Evolutionary conservation across 35 echinoderm and acorn worm species (phyloP), one percentile per base, ranked within the genome.

Genomic region (Apostichopus parvimensis): DNA sequence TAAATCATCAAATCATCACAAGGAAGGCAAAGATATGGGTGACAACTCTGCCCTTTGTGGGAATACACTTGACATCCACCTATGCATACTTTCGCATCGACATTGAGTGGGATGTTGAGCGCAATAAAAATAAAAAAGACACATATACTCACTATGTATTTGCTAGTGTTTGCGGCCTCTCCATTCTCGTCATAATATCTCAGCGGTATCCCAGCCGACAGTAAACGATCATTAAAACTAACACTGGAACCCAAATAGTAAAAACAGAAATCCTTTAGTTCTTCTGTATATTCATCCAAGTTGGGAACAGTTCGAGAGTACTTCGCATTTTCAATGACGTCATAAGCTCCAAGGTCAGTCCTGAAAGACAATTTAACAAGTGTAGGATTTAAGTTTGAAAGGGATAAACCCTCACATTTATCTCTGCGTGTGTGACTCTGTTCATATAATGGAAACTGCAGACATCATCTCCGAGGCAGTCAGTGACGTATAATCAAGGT

Each of bases 181-280:
- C 70, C 89, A 9, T 98, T 81, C 71, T 95, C 88, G 73, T 93
- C 94, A 65, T 93, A 26, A 77, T 98, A 93, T 82, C 96, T 87
- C 14, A 98, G 78, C n/a, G 96, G 96, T 34, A 98, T 77, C 6
- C 92, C 83, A 1, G 92, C 96, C 23, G 70, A 5, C 11, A 93
- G 85, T 17, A 98, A 77, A 8, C 76, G 82, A 23, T 92, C 11
- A 72, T 98, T 94, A 94, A 98, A 98, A 20, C 94, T 91, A 79
- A 98, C 93, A 54, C 94, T 95, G 70, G 94, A 98, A 4, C 96
- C 96, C 11, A 93, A 77, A 60, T 98, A 98, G 73, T 92, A 98
- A 77, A 79, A 93, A 54, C 86, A 71, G 62, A 90, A 93, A 59
- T 95, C 89, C 15, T 95, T 88, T 68, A 95, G 18, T 5, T 75